phyloP scores from a whole-genome alignment of 2,797 vertebrate genomes.

The Apogon talboti region DNA sequence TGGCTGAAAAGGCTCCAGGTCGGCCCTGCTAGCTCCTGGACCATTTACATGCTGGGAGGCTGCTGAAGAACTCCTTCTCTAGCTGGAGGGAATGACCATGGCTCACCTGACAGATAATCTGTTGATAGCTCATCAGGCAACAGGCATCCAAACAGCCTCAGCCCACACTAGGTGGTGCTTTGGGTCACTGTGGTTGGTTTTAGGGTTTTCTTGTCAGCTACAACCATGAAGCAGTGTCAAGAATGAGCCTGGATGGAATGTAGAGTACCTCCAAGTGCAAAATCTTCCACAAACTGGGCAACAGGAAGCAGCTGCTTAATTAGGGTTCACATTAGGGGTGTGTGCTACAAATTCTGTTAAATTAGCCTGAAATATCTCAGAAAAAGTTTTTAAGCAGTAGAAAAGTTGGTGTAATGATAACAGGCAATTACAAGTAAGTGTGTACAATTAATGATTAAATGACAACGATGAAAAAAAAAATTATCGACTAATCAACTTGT shows the following conservation, averaged over 20 bases:
- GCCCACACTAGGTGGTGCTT: background rate
- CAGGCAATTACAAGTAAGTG: too few relatives aligned
- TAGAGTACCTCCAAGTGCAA: background rate
- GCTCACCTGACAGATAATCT: constrained; percentile 38
- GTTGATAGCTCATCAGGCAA: constrained; percentile 18
- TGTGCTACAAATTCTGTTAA: background rate
- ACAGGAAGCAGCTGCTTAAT: background rate
- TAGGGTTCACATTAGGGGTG: background rate
- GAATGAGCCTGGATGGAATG: background rate
- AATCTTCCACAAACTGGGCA: background rate
- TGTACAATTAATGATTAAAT: too few relatives aligned
- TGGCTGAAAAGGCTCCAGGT: constrained; percentile 56
- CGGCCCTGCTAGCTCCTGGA: constrained; percentile 32
- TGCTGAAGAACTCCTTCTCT: constrained; percentile 45
- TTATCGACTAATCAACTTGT: too few relatives aligned
- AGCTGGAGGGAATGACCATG: constrained; percentile 45
- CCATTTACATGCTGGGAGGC: constrained; percentile 54
- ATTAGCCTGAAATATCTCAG: too few relatives aligned
- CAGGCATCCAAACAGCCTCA: constrained; percentile 5
- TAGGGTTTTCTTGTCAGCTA: background rate
- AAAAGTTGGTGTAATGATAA: too few relatives aligned
- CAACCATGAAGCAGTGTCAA: constrained; percentile 14
- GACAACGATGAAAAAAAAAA: too few relatives aligned
- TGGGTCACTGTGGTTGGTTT: constrained; percentile 1
- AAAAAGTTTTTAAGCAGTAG: too few relatives aligned